phyloP scores from a whole-genome alignment of 2,113 vertebrate genomes.

The Leucoraja erinaceus region DNA sequence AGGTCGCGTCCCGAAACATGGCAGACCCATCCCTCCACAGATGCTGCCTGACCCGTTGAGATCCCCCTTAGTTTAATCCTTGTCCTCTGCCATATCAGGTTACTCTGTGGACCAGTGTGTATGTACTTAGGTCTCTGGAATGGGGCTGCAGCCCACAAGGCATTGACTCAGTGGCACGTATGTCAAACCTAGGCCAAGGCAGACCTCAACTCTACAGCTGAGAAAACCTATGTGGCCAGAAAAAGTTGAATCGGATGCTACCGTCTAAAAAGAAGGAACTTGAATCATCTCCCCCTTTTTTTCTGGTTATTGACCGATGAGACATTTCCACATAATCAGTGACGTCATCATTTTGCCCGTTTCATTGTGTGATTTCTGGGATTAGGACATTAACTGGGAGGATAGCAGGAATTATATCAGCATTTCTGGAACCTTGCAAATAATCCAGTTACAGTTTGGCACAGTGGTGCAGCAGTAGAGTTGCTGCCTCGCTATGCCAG shows the following conservation, averaged over 20 bases:
- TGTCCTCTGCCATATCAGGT: too few relatives aligned
- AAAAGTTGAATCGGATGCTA: conserved; percentile 8
- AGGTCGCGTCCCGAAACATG: too few relatives aligned
- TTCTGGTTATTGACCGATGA: background rate
- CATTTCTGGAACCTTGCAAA: too few relatives aligned
- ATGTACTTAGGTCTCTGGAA: conserved; percentile 9
- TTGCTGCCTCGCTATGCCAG: too few relatives aligned
- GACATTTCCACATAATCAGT: background rate
- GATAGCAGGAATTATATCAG: background rate
- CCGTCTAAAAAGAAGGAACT: background rate
- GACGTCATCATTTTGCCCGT: background rate
- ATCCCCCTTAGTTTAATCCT: too few relatives aligned
- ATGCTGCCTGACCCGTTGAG: too few relatives aligned
- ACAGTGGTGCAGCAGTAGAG: too few relatives aligned
- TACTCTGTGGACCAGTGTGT: too few relatives aligned
- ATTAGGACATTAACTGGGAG: background rate
- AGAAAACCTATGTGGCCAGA: background rate
- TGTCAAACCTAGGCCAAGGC: background rate
- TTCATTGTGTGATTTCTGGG: background rate
- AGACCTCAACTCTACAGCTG: conserved; percentile 25
- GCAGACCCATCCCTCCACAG: too few relatives aligned
- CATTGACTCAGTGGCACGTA: background rate
- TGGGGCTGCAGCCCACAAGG: background rate
- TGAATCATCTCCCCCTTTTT: background rate
- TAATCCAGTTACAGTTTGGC: too few relatives aligned